Evolutionary conservation across 2,113 vertebrate genomes (phyloP).

Genomic region (Coptodon rendalli): DNA sequence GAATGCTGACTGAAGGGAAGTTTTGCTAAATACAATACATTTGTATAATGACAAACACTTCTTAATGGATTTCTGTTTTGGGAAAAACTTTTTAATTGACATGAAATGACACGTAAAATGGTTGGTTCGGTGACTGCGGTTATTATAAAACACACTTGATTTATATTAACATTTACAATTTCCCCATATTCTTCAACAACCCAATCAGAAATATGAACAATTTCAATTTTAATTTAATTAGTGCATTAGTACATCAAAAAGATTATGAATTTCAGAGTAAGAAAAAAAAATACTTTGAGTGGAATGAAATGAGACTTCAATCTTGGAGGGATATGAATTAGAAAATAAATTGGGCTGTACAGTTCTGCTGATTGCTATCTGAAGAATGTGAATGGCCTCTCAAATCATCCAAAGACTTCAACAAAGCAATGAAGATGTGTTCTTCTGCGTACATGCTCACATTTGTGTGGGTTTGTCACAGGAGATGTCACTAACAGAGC

Average conservation of each 20-base stretch:
- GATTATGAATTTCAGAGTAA: background rate
- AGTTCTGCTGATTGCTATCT: constrained; percentile 23
- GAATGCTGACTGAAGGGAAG: background rate
- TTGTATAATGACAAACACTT: background rate
- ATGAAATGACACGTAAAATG: background rate
- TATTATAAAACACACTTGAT: background rate
- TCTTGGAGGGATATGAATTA: background rate
- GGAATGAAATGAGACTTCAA: background rate
- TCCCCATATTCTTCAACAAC: background rate
- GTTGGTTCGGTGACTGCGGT: background rate
- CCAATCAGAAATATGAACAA: background rate
- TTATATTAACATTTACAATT: background rate
- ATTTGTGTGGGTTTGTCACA: background rate
- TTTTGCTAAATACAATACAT: background rate
- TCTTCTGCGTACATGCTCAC: background rate
- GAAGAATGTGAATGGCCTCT: background rate
- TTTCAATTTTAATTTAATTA: background rate
- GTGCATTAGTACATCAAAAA: background rate
- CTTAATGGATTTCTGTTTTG: background rate
- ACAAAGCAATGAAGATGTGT: background rate
- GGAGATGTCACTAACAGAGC: background rate
- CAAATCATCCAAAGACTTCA: background rate
- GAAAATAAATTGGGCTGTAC: background rate
- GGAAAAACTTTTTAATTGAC: background rate
- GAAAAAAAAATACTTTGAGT: background rate